Conservation (phyloP, 2,113 vertebrate species). For the Serinus canaria region DNA sequence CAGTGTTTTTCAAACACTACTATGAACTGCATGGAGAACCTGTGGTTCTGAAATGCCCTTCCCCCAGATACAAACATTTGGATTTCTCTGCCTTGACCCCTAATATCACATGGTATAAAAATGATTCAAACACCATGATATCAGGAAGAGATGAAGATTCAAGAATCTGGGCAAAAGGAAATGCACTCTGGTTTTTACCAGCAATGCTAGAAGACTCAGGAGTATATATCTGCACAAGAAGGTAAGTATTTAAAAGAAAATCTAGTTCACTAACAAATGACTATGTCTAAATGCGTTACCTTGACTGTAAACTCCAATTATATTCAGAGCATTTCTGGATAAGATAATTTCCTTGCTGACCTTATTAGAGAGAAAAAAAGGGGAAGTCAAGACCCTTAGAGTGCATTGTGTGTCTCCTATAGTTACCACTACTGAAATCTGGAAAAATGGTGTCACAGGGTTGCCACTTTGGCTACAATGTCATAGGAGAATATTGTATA, state of each 20-base stretch:
- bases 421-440: background rate
- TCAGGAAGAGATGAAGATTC: conserved; percentile 29
- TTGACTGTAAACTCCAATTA: background rate
- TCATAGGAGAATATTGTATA: background rate
- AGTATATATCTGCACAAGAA: conserved; percentile 80
- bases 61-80: conserved; percentile 10
- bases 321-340: background rate
- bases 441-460: background rate
- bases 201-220: conserved; percentile 79
- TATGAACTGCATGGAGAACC: conserved; percentile 78
- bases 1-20: conserved; percentile 43
- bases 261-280: background rate
- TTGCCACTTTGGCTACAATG: fast-evolving
- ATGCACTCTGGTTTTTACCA: conserved; percentile 84
- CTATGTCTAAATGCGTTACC: background rate
- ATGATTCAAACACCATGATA: background rate
- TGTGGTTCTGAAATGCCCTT: conserved; percentile 78
- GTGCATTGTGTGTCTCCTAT: background rate
- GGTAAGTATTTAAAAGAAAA: conserved; percentile 61
- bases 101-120: conserved; percentile 70
- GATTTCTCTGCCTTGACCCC: conserved; percentile 1
- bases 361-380: background rate
- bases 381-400: background rate
- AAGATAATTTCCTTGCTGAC: background rate
- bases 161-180: conserved; percentile 59